Conservation (phyloP, 2,113 vertebrate species). For the Corythornis madagascariensis region DNA sequence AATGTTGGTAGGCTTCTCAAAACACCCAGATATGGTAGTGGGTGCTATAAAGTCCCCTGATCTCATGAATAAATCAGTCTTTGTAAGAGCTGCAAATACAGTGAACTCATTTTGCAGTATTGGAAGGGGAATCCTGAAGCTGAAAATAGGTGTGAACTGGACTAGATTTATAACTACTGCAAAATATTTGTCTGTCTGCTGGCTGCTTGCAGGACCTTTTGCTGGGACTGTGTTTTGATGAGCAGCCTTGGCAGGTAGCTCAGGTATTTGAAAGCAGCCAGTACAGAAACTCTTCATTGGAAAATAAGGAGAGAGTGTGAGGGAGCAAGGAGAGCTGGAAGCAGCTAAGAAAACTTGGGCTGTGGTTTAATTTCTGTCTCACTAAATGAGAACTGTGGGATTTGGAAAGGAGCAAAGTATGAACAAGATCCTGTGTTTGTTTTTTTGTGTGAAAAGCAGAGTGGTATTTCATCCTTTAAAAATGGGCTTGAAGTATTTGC, state of each 20-base stretch:
- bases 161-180: neutral
- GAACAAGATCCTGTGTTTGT: neutral
- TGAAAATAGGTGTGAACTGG: neutral
- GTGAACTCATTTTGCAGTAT: neutral
- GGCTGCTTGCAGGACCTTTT: neutral
- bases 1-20: neutral
- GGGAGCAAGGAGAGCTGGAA: neutral
- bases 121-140: neutral
- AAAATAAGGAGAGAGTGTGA: neutral
- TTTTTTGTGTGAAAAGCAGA: conserved; percentile 22
- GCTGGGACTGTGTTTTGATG: neutral
- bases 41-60: neutral
- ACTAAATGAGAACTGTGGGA: conserved; percentile 28
- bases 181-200: neutral
- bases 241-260: neutral
- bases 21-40: neutral
- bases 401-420: conserved; percentile 1
- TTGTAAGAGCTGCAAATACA: neutral
- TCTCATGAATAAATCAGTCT: neutral
- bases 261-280: neutral
- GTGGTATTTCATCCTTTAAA: conserved; percentile 29
- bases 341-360: conserved; percentile 1
- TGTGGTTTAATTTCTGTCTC: conserved; percentile 53
- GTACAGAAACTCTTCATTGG: neutral
- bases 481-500: conserved; percentile 36